Percentiles rank a stretch among this genome's conserved stretches.
Conservation (phyloP, 2,888 invertebrate species). For the Cordylochernes scorpioides region DNA sequence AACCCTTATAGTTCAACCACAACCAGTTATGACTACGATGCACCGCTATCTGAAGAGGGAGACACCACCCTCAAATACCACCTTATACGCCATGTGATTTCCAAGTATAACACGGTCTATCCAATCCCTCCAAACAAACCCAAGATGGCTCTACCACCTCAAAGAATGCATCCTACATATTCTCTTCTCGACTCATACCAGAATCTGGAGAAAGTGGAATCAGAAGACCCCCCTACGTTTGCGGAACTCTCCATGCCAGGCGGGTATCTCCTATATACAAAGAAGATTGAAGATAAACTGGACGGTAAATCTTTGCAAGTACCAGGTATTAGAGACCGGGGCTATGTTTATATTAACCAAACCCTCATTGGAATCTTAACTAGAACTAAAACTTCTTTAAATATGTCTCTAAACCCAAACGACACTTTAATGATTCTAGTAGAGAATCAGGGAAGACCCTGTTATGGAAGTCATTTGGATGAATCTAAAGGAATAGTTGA, state of each 20-base stretch:
- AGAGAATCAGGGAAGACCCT: slow-evolving; percentile 32
- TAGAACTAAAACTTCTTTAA: slow-evolving; percentile 4
- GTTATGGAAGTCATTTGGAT: slow-evolving; percentile 12
- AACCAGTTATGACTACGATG: slow-evolving; percentile 14
- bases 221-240: slow-evolving; percentile 2
- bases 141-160: slow-evolving; percentile 1
- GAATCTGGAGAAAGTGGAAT: slow-evolving; percentile 2
- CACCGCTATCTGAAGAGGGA: slow-evolving; percentile 12
- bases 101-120: slow-evolving; percentile 3
- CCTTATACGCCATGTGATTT: slow-evolving; percentile 6
- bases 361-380: slow-evolving; percentile 7
- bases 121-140: slow-evolving; percentile 1
- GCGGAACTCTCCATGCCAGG: slow-evolving; percentile 1
- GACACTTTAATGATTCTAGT: slow-evolving; percentile 23
- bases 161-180: slow-evolving; percentile 3
- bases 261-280: slow-evolving; percentile 1
- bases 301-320: slow-evolving; percentile 15
- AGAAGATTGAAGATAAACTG: background rate
- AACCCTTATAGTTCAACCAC: background rate
- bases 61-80: slow-evolving; percentile 10
- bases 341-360: slow-evolving; percentile 15
- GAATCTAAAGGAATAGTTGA: slow-evolving; percentile 1
- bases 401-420: slow-evolving; percentile 20
- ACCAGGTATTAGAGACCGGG: slow-evolving; percentile 19
- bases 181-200: slow-evolving; percentile 3